Base-by-base conservation (phyloP, 1,140 invertebrate species). In the Drosophila sechellia region DNA sequence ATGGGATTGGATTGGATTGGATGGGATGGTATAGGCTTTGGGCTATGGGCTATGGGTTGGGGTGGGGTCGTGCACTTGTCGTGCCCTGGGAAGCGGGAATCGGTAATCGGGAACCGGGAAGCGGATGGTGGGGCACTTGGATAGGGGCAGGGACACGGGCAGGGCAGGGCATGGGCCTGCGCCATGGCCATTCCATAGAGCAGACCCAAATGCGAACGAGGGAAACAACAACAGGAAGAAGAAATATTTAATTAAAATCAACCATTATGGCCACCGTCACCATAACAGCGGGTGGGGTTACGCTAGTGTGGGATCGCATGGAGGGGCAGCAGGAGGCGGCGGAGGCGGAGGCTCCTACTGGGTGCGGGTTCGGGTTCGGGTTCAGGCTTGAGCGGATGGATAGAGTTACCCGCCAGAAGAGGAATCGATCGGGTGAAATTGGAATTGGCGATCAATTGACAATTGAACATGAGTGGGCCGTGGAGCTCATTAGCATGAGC, bases 191-290 rank as follows among this genome's bases (percentile, higher is more conserved):
- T 46, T 11, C 58, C 63, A 65, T 68, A 69, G 50, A 77, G 39
- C 50, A 46, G 48, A 53, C 53, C 20, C 43, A 69, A 61, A 69
- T 48, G 61, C 65, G 79, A 56, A 70, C 46, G 73, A 74, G 79
- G 85, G 84, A 77, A 87, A 77, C 77, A 84, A 83, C 78, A 78
- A 87, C 84, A 87, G 84, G 84, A 87, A 87, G 84, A 87, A 87
- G 84, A 87, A 89, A 87, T 87, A 87, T 87, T 87, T 87, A 87
- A 87, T 87, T 87, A 87, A 87, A 87, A 89, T 89, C 84, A 87
- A 87, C 84, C 84, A 87, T 87, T 79, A 77, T 83, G 79, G 66
- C 72, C 84, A 79, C 83, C 83, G 84, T 69, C 70, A 78, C 66
- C 79, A 76, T 76, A 69, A 85, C 68, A 64, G 72, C 80, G 65